A percentile compares a stretch with the other conserved stretches of the same genome.
Conservation (phyloP, 1,140 invertebrate species). For the Nilaparvata lugens region DNA sequence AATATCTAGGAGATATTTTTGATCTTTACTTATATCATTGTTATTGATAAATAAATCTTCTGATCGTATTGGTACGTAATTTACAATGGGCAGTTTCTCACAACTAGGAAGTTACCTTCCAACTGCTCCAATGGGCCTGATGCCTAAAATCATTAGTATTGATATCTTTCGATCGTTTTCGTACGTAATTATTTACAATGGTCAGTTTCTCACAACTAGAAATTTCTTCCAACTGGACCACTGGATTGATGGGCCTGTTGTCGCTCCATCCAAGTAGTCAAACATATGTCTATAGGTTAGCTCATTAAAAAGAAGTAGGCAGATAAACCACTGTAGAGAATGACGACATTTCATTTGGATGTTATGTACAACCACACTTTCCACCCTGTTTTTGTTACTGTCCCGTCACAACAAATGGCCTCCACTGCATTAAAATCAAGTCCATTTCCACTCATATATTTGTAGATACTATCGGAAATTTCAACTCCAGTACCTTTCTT, state of each 20-base stretch:
- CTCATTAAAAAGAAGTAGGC: conserved; percentile 29
- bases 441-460: conserved; percentile 18
- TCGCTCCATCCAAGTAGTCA: conserved; percentile 25
- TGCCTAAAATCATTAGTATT: too few relatives aligned
- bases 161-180: too few relatives aligned
- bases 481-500: conserved; percentile 17
- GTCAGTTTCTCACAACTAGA: too few relatives aligned
- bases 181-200: too few relatives aligned
- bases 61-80: conserved; percentile 23
- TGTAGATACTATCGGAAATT: conserved; percentile 19
- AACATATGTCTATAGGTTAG: conserved; percentile 29
- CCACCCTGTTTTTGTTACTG: conserved; percentile 28
- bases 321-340: conserved; percentile 27
- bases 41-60: conserved; percentile 21
- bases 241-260: conserved; percentile 25
- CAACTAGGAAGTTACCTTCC: conserved; percentile 25
- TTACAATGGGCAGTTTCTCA: neutral
- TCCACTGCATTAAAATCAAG: conserved; percentile 20
- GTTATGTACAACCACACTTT: conserved; percentile 25
- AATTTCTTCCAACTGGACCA: conserved; percentile 25
- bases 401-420: conserved; percentile 33
- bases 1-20: conserved; percentile 22
- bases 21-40: conserved; percentile 17
- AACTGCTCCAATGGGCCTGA: conserved; percentile 26
- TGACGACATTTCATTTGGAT: conserved; percentile 20